These are phyloP conservation scores for Gymnothorax javanicus DNA, from an alignment of 2,797 vertebrate species.

Conservation along the genomic window DNA sequence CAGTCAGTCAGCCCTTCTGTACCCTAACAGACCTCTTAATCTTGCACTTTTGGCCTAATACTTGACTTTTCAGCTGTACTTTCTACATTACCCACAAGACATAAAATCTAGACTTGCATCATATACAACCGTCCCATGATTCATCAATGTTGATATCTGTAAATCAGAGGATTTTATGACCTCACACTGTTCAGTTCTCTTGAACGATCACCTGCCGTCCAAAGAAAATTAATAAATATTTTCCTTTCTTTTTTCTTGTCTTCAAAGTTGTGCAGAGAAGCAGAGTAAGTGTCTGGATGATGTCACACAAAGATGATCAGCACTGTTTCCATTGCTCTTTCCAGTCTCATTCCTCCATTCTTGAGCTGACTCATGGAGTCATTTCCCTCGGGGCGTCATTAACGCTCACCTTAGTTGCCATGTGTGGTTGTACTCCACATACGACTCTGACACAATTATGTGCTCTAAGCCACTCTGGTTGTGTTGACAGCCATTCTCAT, in stretches of 20 bases:
- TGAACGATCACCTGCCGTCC: neutral
- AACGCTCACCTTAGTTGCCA: neutral
- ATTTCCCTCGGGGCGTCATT: neutral
- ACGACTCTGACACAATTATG: neutral
- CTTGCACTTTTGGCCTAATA: neutral
- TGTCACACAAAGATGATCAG: neutral
- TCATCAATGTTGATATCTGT: neutral
- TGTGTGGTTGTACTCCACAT: neutral
- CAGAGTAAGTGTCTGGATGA: neutral
- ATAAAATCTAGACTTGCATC: neutral
- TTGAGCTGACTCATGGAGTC: neutral
- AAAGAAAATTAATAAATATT: neutral
- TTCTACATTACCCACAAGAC: neutral
- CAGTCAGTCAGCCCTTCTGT: neutral
- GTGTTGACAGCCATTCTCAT: neutral
- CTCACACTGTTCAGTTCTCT: neutral
- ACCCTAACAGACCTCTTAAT: neutral
- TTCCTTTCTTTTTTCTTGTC: neutral
- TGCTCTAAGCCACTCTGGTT: neutral
- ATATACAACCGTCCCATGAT: neutral
- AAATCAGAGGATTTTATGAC: neutral
- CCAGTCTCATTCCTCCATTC: neutral
- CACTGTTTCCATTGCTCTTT: neutral
- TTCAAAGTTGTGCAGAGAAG: neutral
- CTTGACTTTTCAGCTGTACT: neutral